Percentiles rank a stretch among this genome's conserved stretches.
Conservation (phyloP, 92 coral and sea anemone genomes). For the Meandrina meandrites region DNA sequence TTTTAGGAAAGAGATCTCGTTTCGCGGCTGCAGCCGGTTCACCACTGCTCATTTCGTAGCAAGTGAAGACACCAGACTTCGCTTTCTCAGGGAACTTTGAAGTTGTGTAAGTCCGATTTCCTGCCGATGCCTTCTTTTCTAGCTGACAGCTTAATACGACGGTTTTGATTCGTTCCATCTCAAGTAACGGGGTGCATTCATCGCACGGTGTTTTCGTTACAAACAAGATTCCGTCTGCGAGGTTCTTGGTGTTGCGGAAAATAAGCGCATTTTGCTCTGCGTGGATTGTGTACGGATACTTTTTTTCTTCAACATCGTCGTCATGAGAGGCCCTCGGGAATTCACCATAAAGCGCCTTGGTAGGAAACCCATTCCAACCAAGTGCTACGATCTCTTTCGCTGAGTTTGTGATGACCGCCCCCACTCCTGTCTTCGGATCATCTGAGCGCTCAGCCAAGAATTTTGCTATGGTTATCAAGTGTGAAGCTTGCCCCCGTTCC, state of each 20-base stretch:
- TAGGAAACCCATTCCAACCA: constrained; percentile 93
- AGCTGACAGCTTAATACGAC: constrained; percentile 41
- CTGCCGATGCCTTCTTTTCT: neutral
- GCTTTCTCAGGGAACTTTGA: neutral
- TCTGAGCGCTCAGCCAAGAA: constrained; percentile 80
- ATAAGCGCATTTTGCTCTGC: constrained; percentile 89
- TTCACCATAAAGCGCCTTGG: constrained; percentile 86
- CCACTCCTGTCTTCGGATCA: constrained; percentile 92
- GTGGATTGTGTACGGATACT: constrained; percentile 79
- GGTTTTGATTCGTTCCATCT: constrained; percentile 63
- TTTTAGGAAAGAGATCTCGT: no score
- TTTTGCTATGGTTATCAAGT: constrained; percentile 65
- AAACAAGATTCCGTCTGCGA: constrained; percentile 62
- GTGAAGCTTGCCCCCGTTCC: constrained; percentile 47
- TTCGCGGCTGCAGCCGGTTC: no score
- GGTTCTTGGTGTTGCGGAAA: constrained; percentile 55
- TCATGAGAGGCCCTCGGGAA: constrained; percentile 73
- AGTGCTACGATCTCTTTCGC: constrained; percentile 63
- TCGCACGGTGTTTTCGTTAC: constrained; percentile 79
- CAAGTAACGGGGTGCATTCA: constrained; percentile 75
- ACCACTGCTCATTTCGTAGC: neutral
- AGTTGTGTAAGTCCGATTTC: neutral
- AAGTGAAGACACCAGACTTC: neutral
- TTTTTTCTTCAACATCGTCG: constrained; percentile 41
- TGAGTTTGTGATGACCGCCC: constrained; percentile 70